Percentiles rank a stretch among this genome's conserved stretches.
Evolutionary conservation across 2,113 vertebrate species (phyloP).

Genomic region (Todiramphus chloris): DNA sequence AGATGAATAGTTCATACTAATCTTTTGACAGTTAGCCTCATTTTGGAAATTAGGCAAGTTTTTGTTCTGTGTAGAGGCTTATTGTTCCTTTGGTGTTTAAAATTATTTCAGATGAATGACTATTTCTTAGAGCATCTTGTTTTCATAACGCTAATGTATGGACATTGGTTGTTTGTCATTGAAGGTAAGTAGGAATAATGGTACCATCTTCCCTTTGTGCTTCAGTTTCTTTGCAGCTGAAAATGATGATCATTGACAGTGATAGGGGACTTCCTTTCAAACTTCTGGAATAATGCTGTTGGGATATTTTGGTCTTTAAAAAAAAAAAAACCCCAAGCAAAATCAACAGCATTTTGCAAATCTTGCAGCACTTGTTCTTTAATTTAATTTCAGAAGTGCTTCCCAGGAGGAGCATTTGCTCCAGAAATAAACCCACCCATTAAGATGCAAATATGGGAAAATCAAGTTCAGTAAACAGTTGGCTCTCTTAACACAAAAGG

Average conservation of each 20-base stretch:
- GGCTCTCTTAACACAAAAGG: neutral
- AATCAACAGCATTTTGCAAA: neutral
- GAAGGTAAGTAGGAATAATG: neutral
- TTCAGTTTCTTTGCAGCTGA: neutral
- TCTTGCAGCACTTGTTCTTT: neutral
- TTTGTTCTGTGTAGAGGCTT: neutral
- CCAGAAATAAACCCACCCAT: slow-evolving; percentile 3
- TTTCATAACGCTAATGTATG: neutral
- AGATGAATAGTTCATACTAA: neutral
- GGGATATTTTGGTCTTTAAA: neutral
- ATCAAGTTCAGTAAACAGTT: neutral
- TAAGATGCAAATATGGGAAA: slow-evolving; percentile 23
- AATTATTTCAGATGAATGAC: neutral
- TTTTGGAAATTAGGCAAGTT: neutral
- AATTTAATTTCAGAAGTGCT: slow-evolving; percentile 12
- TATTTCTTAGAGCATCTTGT: neutral
- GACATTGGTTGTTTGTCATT: neutral
- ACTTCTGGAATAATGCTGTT: neutral
- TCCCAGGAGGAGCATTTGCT: slow-evolving; percentile 29
- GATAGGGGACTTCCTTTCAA: neutral
- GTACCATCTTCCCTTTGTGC: neutral
- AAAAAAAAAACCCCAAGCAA: neutral
- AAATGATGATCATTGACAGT: neutral
- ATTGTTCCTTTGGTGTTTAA: neutral
- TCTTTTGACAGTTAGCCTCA: neutral